These are phyloP conservation scores for Chaetophractus vellerosus DNA, from an alignment of 2,797 vertebrate genomes.

Conservation along the genomic window DNA sequence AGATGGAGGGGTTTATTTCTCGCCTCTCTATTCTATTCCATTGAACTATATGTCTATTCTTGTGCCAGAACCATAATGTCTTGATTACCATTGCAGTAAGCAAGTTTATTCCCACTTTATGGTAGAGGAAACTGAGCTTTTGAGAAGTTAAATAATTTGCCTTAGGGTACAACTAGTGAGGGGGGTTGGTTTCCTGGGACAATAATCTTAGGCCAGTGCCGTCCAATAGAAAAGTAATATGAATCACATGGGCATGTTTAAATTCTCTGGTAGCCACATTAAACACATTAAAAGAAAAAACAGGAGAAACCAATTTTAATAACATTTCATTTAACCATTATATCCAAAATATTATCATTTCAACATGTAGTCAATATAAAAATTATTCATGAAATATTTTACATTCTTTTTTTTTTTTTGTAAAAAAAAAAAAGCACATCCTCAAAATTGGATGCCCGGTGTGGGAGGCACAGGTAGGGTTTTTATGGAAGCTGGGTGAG, in stretches of 20 bases:
- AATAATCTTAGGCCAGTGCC: not conserved
- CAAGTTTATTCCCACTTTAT: not conserved
- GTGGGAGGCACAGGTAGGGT: not conserved
- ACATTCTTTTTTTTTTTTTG: not conserved
- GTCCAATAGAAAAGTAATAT: not conserved
- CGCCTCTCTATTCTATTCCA: no score
- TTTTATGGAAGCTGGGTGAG: not conserved
- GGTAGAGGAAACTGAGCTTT: constrained; percentile 32
- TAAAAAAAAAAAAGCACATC: no score
- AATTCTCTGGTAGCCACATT: not conserved
- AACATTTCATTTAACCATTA: not conserved
- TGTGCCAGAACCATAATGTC: no score
- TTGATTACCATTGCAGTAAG: no score
- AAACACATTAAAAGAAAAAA: not conserved
- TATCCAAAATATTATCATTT: not conserved
- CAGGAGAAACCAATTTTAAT: constrained; percentile 1
- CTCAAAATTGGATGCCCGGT: not conserved
- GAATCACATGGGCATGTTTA: not conserved
- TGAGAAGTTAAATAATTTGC: not conserved
- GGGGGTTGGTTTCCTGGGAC: not conserved
- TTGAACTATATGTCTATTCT: no score
- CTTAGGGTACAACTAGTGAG: not conserved
- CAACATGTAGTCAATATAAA: not conserved
- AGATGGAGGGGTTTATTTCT: no score
- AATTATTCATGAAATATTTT: not conserved